Evolutionary conservation across 2,113 vertebrate genomes (phyloP).

Genomic region (Gymnogyps californianus): DNA sequence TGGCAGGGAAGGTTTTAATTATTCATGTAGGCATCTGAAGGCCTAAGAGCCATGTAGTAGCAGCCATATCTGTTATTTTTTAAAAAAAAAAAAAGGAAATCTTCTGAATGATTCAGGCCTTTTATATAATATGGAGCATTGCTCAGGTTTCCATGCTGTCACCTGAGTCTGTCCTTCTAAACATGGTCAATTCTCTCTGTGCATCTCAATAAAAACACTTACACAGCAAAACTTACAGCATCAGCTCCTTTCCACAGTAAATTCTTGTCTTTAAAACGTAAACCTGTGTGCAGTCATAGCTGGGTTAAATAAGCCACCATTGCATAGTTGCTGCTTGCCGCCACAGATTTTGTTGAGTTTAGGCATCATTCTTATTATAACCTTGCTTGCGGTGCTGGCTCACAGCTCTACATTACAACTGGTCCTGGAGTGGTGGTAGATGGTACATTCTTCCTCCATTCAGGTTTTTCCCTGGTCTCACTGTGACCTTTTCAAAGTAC

Average conservation of each 20-base stretch:
- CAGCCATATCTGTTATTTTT: neutral
- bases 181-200: rapidly evolving
- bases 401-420: neutral
- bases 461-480: neutral
- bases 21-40: neutral
- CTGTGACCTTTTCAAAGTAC: slow-evolving; percentile 31
- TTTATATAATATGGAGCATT: neutral
- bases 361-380: neutral
- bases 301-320: neutral
- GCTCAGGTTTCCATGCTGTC: neutral
- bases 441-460: neutral
- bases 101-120: neutral
- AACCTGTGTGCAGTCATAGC: neutral
- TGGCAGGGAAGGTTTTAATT: neutral
- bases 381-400: neutral
- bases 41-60: neutral
- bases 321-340: neutral
- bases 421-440: neutral
- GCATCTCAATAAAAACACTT: neutral
- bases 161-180: neutral
- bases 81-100: neutral
- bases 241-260: neutral
- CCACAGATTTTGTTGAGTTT: neutral
- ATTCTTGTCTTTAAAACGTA: neutral
- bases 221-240: neutral